A percentile compares a stretch with the other conserved stretches of the same genome.
phyloP scores from a whole-genome alignment of 2,113 vertebrate genomes.

The Coreoperca whiteheadi region DNA sequence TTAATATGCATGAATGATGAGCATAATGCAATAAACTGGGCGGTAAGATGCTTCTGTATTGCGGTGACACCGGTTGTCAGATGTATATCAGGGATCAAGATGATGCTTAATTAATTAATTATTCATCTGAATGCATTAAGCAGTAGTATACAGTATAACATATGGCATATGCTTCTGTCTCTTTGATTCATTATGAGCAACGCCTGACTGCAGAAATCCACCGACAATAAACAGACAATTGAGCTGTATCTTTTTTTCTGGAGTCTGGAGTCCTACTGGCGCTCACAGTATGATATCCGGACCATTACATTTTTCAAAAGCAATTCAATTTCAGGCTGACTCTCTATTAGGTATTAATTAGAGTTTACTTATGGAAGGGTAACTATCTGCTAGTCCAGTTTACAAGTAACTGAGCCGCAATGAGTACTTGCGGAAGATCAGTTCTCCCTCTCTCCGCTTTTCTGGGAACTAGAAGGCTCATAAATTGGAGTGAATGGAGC shows the following conservation, averaged over 20 bases:
- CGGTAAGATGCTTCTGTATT: not conserved
- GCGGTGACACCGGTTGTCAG: not conserved
- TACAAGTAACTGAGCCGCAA: not conserved
- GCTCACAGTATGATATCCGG: not conserved
- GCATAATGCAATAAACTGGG: not conserved
- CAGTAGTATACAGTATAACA: too few relatives aligned
- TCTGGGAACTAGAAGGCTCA: not conserved
- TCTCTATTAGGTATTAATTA: not conserved
- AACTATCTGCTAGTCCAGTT: not conserved
- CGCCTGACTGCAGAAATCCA: not conserved
- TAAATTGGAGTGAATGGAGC: not conserved
- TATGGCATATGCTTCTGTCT: not conserved
- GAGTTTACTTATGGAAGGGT: conserved; percentile 6
- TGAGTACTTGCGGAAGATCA: too few relatives aligned
- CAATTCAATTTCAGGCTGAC: not conserved
- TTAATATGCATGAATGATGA: not conserved
- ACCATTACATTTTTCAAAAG: not conserved
- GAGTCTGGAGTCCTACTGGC: too few relatives aligned
- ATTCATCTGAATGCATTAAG: not conserved
- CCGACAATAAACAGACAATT: too few relatives aligned
- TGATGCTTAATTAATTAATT: not conserved
- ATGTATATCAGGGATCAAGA: not conserved
- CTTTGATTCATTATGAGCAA: not conserved
- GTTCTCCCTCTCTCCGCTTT: not conserved
- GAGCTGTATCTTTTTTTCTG: too few relatives aligned